Percentiles rank a stretch among this genome's conserved stretches.
Evolutionary conservation across 2,113 vertebrate genomes (phyloP).

Genomic region (Casuarius casuarius): DNA sequence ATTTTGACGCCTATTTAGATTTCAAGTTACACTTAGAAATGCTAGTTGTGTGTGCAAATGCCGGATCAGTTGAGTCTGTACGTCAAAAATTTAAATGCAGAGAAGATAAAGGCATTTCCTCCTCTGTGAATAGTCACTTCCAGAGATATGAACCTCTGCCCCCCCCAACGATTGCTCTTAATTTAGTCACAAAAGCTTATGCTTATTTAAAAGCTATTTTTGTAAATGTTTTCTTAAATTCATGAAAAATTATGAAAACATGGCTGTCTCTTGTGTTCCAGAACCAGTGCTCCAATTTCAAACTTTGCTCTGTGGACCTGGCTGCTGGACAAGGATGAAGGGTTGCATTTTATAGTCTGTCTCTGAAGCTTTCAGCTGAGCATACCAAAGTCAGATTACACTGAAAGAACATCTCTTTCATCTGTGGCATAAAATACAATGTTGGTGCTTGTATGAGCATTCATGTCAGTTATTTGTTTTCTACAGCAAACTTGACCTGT

Average conservation of each 20-base stretch:
- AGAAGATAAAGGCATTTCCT: not conserved
- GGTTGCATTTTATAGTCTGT: not conserved
- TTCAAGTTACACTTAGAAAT: not conserved
- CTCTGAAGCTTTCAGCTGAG: not conserved
- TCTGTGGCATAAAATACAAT: not conserved
- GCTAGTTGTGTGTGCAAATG: not conserved
- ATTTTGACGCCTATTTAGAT: not conserved
- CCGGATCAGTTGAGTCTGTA: not conserved
- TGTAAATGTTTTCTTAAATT: not conserved
- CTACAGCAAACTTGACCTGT: not conserved
- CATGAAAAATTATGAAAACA: not conserved
- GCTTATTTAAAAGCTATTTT: not conserved
- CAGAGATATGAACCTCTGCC: not conserved
- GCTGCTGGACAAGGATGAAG: not conserved
- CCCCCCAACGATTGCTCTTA: not conserved
- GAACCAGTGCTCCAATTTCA: not conserved
- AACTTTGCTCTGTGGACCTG: not conserved
- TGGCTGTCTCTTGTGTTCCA: not conserved
- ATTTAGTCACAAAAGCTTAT: not conserved
- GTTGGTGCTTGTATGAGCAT: not conserved
- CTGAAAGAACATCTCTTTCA: not conserved
- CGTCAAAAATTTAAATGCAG: not conserved
- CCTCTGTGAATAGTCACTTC: not conserved
- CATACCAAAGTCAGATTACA: not conserved
- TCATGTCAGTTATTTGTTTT: fast-evolving